Base-by-base conservation (phyloP, 2,797 vertebrate species). In the Helostoma temminkii region DNA sequence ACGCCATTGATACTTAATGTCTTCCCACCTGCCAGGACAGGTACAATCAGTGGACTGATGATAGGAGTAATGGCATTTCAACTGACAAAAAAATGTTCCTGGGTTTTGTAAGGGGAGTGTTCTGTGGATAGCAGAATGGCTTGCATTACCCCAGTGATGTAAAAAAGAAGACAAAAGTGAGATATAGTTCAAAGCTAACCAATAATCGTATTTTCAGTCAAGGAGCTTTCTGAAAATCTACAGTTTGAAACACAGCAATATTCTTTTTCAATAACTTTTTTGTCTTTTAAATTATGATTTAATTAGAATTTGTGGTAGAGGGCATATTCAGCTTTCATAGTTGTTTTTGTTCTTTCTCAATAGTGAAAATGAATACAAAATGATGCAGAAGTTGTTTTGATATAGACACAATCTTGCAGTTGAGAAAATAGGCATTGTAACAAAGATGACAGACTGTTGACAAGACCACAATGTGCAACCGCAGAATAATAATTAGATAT, bases 81-180 rank as follows among this genome's bases (percentile, higher is more conserved):
- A 79, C 76, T 60, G 70, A 84, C 81, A 62, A 81, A 81, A 78
- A 63, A 48, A 80, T 82, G 53, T 80, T 79, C 62, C 65, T 60
- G 66, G 77, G 75, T 78, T 70, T 84, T 86, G 87, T 75, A 74
- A 80, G 50, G 63, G 61, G 78, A 86, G 72, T 84, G 63, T 85
- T 86, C 84, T 83, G 74, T 72, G 81, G 86, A 79, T 74, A 85
- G 82, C 83, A 80, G 72, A 90, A 87, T 74, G 62, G 71, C 76
- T 78, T 81, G 41, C 47, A 70, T 53, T 67, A 57, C 85, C 72
- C 63, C 21, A 57, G 72, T 77, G 78, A 84, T 60, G 58, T 71
- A 46, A 56, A 57, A 46, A 21, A 67, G 66, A 18, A 58, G 34
- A 49, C 19, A 42, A 47, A 74, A 46, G 55, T 57, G 54, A 81